A percentile compares a stretch with the other conserved stretches of the same genome.
These are phyloP conservation scores for Connochaetes taurinus DNA, from an alignment of 2,113 vertebrate species.

Conservation along the genomic window DNA sequence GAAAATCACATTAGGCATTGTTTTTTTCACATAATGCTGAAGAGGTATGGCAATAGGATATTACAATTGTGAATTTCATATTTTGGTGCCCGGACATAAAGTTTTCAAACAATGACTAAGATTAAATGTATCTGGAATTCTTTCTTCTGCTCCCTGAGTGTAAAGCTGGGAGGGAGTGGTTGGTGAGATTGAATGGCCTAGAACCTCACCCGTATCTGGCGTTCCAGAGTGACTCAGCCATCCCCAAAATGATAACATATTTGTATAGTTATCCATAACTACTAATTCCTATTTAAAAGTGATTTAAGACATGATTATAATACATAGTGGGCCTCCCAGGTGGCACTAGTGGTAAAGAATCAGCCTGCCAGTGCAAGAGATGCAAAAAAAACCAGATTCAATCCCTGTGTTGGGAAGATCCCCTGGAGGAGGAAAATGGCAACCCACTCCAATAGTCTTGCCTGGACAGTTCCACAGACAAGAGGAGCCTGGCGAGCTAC, in stretches of 20 bases:
- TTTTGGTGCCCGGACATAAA: neutral
- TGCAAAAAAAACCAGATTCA: neutral
- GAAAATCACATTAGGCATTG: neutral
- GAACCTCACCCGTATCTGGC: fast-evolving
- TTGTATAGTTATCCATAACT: too few species aligned
- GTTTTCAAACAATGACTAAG: neutral
- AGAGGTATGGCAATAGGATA: neutral
- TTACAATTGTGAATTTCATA: neutral
- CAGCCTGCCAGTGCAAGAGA: neutral
- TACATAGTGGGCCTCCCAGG: neutral
- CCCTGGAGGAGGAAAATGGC: neutral
- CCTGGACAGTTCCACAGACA: neutral
- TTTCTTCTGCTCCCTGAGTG: neutral
- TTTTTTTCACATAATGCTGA: neutral
- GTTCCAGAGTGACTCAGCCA: neutral
- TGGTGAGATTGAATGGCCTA: neutral
- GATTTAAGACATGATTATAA: neutral
- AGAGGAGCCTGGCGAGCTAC: neutral
- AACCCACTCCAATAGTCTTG: neutral
- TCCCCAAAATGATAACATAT: neutral
- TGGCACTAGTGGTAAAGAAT: neutral
- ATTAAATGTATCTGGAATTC: neutral
- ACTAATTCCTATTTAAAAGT: neutral
- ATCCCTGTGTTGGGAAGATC: neutral
- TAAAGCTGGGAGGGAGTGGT: neutral